Evolutionary conservation across 2,797 vertebrate genomes (phyloP), one percentile per base, ranked within the genome.

Genomic region (Characodon lateralis): DNA sequence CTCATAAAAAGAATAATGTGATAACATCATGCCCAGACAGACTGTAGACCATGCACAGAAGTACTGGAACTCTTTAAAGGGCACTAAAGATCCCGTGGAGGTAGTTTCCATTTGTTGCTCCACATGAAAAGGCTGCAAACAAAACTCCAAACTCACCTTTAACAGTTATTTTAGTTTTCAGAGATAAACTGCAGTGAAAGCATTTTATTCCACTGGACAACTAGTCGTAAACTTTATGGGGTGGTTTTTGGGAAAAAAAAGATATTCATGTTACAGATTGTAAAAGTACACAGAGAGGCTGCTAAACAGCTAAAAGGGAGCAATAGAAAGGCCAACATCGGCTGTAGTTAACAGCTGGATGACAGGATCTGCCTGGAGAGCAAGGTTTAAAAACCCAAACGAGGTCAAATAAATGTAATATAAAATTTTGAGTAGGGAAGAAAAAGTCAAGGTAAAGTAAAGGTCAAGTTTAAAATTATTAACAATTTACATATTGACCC

Each of bases 291-390:
- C 16, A 39, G 16, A 39, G 3, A 43, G 78, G 75, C 74, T 85
- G 55, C 35, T 78, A 70, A 85, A 83, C 14, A 80, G 76, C 83
- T 85, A n/a, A 66, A 58, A 81, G 84, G 78, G 46, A 73, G 72
- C 13, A 1, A 43, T 8, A 13, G 73, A 76, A 56, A 75, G 70
- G 48, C n/a, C 73, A 20, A 14, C 63, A 87, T 88, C 79, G 0
- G 63, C 79, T 85, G 72, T 46, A 9, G 22, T 92, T 80, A 85
- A 59, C 59, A 2, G 0, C 76, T 77, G 75, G 71, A 74, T 83
- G 86, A 81, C 79, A 31, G 68, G 78, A 69, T 61, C 41, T 78
- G 83, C 59, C 85, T 78, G 83, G 84, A 90, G 78, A 89, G 73
- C 74, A 83, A 69, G 73, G 83, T 83, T 72, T 69, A 26, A 20